phyloP scores from a whole-genome alignment of 1,140 invertebrate species.

The Euura lappo region DNA sequence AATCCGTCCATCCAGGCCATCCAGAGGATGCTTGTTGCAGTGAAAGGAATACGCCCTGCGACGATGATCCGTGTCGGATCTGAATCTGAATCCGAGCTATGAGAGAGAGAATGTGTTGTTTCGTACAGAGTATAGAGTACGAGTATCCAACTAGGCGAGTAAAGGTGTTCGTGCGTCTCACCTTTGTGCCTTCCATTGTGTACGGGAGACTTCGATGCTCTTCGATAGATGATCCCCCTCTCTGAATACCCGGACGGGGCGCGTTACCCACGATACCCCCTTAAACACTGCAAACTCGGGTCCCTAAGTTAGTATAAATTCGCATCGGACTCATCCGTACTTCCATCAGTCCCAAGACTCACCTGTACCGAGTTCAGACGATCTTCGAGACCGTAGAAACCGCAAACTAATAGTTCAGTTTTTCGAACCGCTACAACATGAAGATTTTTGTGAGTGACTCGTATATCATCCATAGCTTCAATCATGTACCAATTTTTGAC shows the following conservation, averaged over 20 bases:
- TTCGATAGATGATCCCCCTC: not conserved
- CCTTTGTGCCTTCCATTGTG: conserved; percentile 3
- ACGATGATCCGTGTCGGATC: conserved; percentile 38
- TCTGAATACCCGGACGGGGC: not conserved
- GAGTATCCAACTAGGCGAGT: not conserved
- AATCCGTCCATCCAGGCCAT: not conserved
- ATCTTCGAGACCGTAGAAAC: not conserved
- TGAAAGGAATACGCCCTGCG: conserved; percentile 42
- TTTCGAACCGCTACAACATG: conserved; percentile 19
- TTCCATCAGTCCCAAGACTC: not conserved
- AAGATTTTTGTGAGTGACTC: conserved; percentile 33
- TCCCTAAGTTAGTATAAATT: conserved; percentile 1
- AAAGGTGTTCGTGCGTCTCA: not conserved
- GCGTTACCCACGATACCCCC: conserved; percentile 2
- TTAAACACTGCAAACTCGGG: not conserved
- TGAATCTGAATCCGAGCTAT: conserved; percentile 22
- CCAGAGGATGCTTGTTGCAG: conserved; percentile 9
- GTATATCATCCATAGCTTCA: too few relatives aligned
- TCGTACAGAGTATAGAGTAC: not conserved
- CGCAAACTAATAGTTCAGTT: not conserved
- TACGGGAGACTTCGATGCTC: not conserved
- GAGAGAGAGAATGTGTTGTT: conserved; percentile 9
- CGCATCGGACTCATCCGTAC: conserved; percentile 2
- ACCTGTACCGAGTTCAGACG: not conserved
- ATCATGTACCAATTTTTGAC: too few relatives aligned